phyloP scores from a whole-genome alignment of 2,113 vertebrate species.

The Epinephelus fuscoguttatus region DNA sequence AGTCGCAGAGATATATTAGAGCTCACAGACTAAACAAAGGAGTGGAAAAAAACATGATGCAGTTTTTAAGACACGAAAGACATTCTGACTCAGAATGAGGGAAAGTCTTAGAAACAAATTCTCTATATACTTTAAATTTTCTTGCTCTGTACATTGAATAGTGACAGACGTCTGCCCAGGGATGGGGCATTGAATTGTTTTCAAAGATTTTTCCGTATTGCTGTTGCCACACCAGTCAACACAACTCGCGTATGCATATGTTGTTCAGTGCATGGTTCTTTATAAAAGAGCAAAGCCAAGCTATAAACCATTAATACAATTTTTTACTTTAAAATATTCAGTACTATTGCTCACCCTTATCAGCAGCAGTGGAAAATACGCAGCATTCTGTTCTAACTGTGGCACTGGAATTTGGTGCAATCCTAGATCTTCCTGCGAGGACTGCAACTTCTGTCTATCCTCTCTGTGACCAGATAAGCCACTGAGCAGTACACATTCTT shows the following conservation, averaged over 20 bases:
- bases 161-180: neutral
- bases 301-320: neutral
- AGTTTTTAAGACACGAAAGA: slow-evolving; percentile 16
- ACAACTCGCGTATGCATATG: neutral
- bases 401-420: neutral
- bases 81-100: slow-evolving; percentile 10
- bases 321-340: neutral
- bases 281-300: neutral
- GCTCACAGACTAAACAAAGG: neutral
- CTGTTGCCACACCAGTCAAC: neutral
- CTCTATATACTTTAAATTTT: neutral
- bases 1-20: neutral
- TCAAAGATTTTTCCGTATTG: too few species aligned
- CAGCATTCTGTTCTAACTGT: neutral
- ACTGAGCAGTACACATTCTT: neutral
- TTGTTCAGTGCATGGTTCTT: neutral
- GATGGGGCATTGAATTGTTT: neutral
- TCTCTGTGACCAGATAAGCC: neutral
- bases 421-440: neutral
- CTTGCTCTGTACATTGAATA: neutral
- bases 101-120: neutral
- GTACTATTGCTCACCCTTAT: neutral
- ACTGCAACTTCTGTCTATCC: neutral
- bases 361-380: neutral
- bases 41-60: neutral